Evolutionary conservation across 2,797 vertebrate species (phyloP).

Genomic region (Enteromius mattozi): DNA sequence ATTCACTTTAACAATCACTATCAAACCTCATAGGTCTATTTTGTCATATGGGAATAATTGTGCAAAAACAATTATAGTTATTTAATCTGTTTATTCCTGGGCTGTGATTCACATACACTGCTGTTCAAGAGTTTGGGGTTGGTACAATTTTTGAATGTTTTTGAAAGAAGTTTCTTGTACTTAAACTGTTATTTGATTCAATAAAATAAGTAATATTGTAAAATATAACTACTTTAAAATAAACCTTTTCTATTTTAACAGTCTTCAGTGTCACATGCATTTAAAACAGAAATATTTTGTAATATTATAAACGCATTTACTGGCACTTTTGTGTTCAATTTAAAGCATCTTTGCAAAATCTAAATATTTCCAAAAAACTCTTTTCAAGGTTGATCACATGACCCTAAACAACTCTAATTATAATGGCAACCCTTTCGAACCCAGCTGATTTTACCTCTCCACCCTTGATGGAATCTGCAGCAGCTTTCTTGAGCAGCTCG

Average conservation of each 20-base stretch:
- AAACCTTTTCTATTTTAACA: neutral
- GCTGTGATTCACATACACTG: neutral
- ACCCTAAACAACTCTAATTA: neutral
- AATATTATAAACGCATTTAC: neutral
- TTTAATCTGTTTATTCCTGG: neutral
- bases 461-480: conserved; percentile 91
- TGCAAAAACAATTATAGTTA: neutral
- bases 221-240: neutral
- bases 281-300: neutral
- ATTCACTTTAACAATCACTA: neutral
- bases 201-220: neutral
- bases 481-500: conserved; percentile 88
- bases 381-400: neutral
- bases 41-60: neutral
- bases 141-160: neutral
- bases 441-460: conserved; percentile 84
- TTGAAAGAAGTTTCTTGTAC: neutral
- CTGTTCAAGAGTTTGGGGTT: neutral
- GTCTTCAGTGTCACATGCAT: neutral
- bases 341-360: neutral
- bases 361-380: neutral
- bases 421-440: neutral
- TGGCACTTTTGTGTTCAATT: neutral
- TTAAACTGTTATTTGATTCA: neutral
- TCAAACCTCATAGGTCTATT: neutral